These are phyloP conservation scores for Nebria brevicollis DNA, from an alignment of 2,888 invertebrate species.

Conservation along the genomic window DNA sequence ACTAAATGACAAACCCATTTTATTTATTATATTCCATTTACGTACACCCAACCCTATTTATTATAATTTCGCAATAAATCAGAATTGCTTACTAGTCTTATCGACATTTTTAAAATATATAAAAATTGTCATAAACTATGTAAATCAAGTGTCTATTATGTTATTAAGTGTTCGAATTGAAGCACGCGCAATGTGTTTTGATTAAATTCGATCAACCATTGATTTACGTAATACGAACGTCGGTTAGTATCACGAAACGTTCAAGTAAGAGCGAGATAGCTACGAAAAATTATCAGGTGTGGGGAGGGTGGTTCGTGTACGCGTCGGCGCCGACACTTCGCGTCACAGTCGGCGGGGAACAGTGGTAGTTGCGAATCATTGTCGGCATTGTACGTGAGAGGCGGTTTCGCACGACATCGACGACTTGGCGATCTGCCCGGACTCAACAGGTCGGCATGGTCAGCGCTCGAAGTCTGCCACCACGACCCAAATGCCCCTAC, in stretches of 20 bases:
- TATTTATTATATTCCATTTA: not conserved
- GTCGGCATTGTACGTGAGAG: conserved; percentile 37
- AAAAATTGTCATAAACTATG: too few relatives aligned
- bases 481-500: conserved; percentile 60
- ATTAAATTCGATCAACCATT: too few relatives aligned
- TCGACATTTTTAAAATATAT: too few relatives aligned
- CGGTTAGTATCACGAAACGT: not conserved
- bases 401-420: conserved; percentile 26
- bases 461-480: conserved; percentile 56
- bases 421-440: conserved; percentile 52
- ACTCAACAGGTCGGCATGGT: conserved; percentile 66
- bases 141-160: too few relatives aligned
- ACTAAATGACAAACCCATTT: conserved; percentile 23
- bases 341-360: conserved; percentile 51
- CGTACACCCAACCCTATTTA: not conserved
- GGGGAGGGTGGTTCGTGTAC: not conserved
- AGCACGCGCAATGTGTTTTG: too few relatives aligned
- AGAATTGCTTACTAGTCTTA: too few relatives aligned
- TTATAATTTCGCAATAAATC: not conserved
- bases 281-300: not conserved
- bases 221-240: too few relatives aligned
- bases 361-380: conserved; percentile 56
- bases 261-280: not conserved
- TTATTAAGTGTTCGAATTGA: too few relatives aligned
- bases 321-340: conserved; percentile 50